Evolutionary conservation across 2,113 vertebrate species (phyloP).

Genomic region (Ctenodactylus gundi): DNA sequence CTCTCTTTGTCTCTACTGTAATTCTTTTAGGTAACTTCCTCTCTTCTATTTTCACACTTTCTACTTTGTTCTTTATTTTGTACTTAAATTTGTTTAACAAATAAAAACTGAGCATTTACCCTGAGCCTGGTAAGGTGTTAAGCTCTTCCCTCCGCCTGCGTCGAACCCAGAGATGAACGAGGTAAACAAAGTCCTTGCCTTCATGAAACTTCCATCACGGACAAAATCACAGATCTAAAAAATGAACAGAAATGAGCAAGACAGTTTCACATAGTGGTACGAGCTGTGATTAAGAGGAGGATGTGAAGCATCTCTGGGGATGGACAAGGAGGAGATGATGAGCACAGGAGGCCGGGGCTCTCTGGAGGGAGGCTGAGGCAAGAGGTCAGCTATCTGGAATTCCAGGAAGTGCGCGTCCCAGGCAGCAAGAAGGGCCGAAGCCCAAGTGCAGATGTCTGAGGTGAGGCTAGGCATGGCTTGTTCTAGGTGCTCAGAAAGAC

Average conservation of each 20-base stretch:
- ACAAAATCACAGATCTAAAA: background rate
- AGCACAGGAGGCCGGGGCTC: background rate
- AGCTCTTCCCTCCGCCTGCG: background rate
- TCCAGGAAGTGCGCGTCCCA: background rate
- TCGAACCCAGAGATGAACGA: background rate
- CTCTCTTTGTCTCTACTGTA: background rate
- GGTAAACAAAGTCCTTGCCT: background rate
- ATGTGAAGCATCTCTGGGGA: background rate
- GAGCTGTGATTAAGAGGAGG: background rate
- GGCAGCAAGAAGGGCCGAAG: background rate
- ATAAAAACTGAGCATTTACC: background rate
- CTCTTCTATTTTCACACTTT: background rate
- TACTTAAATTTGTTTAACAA: background rate
- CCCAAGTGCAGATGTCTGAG: background rate
- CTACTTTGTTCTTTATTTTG: background rate
- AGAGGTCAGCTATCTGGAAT: background rate
- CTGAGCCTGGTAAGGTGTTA: background rate
- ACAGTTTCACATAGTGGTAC: background rate
- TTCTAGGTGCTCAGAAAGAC: background rate
- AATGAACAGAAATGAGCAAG: background rate
- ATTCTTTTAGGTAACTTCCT: background rate
- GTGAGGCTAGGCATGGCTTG: background rate
- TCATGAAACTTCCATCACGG: background rate
- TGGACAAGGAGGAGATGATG: background rate
- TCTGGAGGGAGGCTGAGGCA: background rate